Evolutionary conservation across 2,113 vertebrate genomes (phyloP).

Genomic region (Vimba vimba): DNA sequence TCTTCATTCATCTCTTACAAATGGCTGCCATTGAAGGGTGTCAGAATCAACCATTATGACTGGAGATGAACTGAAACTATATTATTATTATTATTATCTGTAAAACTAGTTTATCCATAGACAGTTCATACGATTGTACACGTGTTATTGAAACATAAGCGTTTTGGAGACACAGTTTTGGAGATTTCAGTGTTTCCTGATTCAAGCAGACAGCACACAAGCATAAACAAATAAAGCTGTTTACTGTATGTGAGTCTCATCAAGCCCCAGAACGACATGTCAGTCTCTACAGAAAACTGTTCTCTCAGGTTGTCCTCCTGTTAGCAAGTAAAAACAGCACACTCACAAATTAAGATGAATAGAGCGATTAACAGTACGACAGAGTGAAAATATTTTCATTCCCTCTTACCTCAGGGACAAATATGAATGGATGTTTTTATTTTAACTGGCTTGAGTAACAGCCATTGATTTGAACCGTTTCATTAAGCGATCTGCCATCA

Average conservation of each 20-base stretch:
- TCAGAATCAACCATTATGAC: slow-evolving; percentile 47
- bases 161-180: not conserved
- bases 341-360: slow-evolving; percentile 41
- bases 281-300: slow-evolving; percentile 1
- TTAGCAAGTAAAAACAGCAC: slow-evolving; percentile 30
- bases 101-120: not conserved
- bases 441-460: slow-evolving; percentile 34
- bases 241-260: not conserved
- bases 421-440: slow-evolving; percentile 39
- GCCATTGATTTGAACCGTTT: slow-evolving; percentile 36
- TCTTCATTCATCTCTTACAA: slow-evolving; percentile 25
- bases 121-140: not conserved
- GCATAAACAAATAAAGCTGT: not conserved
- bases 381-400: slow-evolving; percentile 20
- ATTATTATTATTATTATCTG: not conserved
- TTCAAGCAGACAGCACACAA: not conserved
- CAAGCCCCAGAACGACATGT: slow-evolving; percentile 5
- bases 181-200: not conserved
- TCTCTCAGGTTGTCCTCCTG: not conserved
- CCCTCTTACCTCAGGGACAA: slow-evolving; percentile 18
- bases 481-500: slow-evolving; percentile 30
- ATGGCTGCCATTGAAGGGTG: slow-evolving; percentile 45
- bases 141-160: not conserved
- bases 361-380: slow-evolving; percentile 12
- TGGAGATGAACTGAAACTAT: slow-evolving; percentile 6